These are phyloP conservation scores for Mycalesis mineus DNA, from an alignment of 2,888 invertebrate species.

Conservation along the genomic window DNA sequence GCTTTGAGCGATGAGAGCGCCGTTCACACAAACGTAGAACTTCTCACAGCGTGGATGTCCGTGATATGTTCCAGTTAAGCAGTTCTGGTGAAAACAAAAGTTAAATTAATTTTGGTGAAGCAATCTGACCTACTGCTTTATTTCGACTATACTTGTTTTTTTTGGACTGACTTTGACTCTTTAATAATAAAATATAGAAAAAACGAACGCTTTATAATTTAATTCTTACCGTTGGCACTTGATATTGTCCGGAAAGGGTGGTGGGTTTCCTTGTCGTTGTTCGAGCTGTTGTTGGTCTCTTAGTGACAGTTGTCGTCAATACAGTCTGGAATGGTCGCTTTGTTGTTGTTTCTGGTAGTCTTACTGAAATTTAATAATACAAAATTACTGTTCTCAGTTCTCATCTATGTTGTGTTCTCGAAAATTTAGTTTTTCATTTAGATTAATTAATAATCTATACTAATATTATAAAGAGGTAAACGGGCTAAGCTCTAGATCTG, in stretches of 20 bases:
- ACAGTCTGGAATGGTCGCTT: constrained; percentile 44
- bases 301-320: constrained; percentile 32
- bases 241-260: constrained; percentile 40
- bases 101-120: background rate
- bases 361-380: constrained; percentile 11
- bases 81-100: constrained; percentile 50
- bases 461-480: no score
- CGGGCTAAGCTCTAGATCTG: no score
- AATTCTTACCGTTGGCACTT: constrained; percentile 52
- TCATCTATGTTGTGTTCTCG: no score
- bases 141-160: background rate
- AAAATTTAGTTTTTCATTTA: no score
- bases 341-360: constrained; percentile 34
- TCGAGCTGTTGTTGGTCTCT: constrained; percentile 28
- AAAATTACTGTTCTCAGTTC: no score
- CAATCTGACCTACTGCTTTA: no score
- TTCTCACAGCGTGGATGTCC: constrained; percentile 84
- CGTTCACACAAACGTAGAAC: constrained; percentile 88
- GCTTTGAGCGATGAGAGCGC: constrained; percentile 81
- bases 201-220: no score
- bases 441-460: no score
- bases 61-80: constrained; percentile 86
- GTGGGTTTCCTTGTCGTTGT: constrained; percentile 45
- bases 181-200: no score
- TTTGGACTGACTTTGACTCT: no score